Evolutionary conservation across 1,140 invertebrate genomes (phyloP), one percentile per base, ranked within the genome.

Genomic region (Aphelinus atriplicis): DNA sequence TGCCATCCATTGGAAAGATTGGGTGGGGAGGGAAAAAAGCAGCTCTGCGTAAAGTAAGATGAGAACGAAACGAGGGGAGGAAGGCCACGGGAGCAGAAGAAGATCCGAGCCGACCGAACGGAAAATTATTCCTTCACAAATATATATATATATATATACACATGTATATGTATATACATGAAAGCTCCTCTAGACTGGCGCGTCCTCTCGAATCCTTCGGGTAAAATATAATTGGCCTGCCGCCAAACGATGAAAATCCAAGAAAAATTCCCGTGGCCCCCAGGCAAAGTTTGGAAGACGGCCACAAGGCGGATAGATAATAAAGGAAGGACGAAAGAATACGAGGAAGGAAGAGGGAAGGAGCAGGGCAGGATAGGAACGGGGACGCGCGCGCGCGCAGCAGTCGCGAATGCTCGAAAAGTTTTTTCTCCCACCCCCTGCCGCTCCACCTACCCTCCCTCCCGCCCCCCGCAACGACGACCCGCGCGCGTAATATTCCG

Each of bases 171-270:
- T 26, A 26, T 26, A 26, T 43, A 45, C 42, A 57, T 9, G 10
- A 45, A 42, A 50, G 10, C 60, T 51, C 58, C 56, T 47, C 3
- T 55, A 47, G 61, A 6, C 47, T 61, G 46, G 43, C 7, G 7
- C 71, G 4, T 73, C 55, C 56, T 53, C 42, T 67, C 65, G 58
- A 68, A 55, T 63, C 50, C 53, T 64, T 58, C 50, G 66, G 42
- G 60, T 63, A 56, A 56, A 69, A 69, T 70, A 75, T 75, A 75
- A 75, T 75, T 75, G 66, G 73, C 66, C 73, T 75, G 66, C 69
- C 55, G 73, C 73, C 73, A 75, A 75, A 69, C 73, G 66, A 69
- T 75, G 66, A 50, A 64, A 75, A 75, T 69, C 66, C 60, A 48
- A 9, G 45, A 64, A 68, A 68, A 74, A 68, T 62, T 48, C 51